Percentiles rank a stretch among this genome's conserved stretches.
Conservation (phyloP, 30 jellyfish, hydroid and myxozoan species). For the Turritopsis dohrnii region DNA sequence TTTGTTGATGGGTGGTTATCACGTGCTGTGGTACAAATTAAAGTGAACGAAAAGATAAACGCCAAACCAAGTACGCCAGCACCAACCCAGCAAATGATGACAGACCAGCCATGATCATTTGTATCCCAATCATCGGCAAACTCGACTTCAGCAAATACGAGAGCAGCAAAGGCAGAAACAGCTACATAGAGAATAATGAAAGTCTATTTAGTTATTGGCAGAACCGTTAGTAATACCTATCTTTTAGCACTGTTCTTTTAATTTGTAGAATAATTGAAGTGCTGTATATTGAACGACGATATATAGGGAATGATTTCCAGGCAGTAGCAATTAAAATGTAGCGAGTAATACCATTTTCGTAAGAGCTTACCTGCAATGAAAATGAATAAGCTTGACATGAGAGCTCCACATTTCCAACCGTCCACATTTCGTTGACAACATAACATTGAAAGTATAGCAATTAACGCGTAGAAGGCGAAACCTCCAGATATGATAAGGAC, state of each 20-base stretch:
- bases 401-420: slow-evolving; percentile 34
- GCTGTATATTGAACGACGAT: too few species aligned
- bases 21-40: slow-evolving; percentile 1
- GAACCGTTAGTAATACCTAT: too few species aligned
- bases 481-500: slow-evolving; percentile 25
- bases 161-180: slow-evolving; percentile 16
- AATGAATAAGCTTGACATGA: slow-evolving; percentile 1
- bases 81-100: slow-evolving; percentile 29
- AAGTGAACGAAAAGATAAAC: not conserved
- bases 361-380: slow-evolving; percentile 25
- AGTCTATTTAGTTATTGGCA: not conserved
- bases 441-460: slow-evolving; percentile 8
- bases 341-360: too few species aligned
- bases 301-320: too few species aligned
- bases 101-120: slow-evolving; percentile 33
- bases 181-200: not conserved
- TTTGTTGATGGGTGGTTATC: slow-evolving; percentile 1
- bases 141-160: slow-evolving; percentile 19
- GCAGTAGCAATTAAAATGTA: too few species aligned
- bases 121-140: slow-evolving; percentile 10
- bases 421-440: slow-evolving; percentile 13
- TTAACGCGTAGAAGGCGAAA: not conserved
- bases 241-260: too few species aligned
- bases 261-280: too few species aligned
- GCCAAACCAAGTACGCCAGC: slow-evolving; percentile 12